Evolutionary conservation across 2,888 invertebrate species (phyloP).

Genomic region (Drosophila acutilabella): DNA sequence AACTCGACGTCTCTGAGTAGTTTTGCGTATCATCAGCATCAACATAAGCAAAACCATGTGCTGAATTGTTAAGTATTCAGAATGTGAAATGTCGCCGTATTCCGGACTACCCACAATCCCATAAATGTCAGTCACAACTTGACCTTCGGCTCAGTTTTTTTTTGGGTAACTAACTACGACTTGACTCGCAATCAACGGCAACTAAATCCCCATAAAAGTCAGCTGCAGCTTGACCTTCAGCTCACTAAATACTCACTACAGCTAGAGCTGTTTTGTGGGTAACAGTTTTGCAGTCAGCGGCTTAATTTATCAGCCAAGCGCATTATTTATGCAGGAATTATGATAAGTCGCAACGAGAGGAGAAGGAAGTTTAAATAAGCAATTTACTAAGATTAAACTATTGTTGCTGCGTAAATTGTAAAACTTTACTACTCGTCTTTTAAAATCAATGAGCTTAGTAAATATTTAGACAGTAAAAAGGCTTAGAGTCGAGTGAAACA

Average conservation of each 20-base stretch:
- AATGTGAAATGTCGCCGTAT: constrained; percentile 51
- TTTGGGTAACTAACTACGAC: constrained; percentile 10
- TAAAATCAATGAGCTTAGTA: background rate
- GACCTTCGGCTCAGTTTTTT: constrained; percentile 38
- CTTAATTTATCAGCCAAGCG: constrained; percentile 40
- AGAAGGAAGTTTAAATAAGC: background rate
- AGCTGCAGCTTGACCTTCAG: constrained; percentile 61
- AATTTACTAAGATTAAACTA: background rate
- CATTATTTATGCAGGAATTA: constrained; percentile 29
- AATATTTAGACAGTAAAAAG: background rate
- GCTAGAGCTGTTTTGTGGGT: constrained; percentile 5
- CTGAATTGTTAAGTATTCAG: constrained; percentile 71
- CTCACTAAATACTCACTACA: constrained; percentile 35
- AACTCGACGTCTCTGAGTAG: constrained; percentile 1
- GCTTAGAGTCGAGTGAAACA: too few relatives aligned
- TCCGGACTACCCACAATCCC: constrained; percentile 19
- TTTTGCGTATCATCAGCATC: constrained; percentile 58
- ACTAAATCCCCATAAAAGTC: constrained; percentile 62
- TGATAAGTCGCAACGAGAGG: constrained; percentile 5
- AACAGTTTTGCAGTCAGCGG: constrained; percentile 8
- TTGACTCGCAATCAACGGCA: constrained; percentile 40
- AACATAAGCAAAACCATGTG: constrained; percentile 62
- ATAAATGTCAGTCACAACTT: constrained; percentile 62
- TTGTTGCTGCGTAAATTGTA: background rate
- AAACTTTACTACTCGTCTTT: background rate